Evolutionary conservation across 2,113 vertebrate genomes (phyloP), one percentile per base, ranked within the genome.

Genomic region (Triplophysa dalaica): DNA sequence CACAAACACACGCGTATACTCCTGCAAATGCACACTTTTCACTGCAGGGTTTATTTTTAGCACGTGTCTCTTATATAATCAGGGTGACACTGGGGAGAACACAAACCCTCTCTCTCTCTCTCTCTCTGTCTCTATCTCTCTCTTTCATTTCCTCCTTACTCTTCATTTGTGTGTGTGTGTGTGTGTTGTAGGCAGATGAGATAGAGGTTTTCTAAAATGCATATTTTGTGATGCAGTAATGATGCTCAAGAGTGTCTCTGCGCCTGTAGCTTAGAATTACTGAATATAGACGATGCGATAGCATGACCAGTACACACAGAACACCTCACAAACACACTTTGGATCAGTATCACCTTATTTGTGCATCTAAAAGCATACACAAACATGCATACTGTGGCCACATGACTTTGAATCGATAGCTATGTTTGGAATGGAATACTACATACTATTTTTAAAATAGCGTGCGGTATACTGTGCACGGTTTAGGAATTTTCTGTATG

Each of bases 41-140:
- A 90, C 88, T 87, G 88, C 88, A 87, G 89, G 88, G 89, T 92
- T 91, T 92, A 92, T 92, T 92, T 92, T 93, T 93, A 92, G 90
- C 88, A 90, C 86, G 90, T 92, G 88, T 89, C 85, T 64, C 87
- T 93, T 93, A 91, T 91, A 90, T 93, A 93, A 93, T 92, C 90
- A 89, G 90, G 88, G 89, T 92, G 92, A 93, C 91, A 92, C 89
- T 87, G 87, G 85, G 89, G 88, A 89, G 83, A 86, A 63, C 66
- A 50, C 29, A 63, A 10, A 26, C 63, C 12, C 26, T 14, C 63
- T 38, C 63, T 21, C 63, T 54, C 63, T 38, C 63, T 21, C 63
- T 54, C 75, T 66, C 22, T 33, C 24, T 24, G 48, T 50, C 75
- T 62, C 73, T 58, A 45, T 79, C 63, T 69, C 21, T 48, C 29